A percentile compares a stretch with the other conserved stretches of the same genome.
Evolutionary conservation across 2,113 vertebrate genomes (phyloP).

Genomic region (Orcinus orca): DNA sequence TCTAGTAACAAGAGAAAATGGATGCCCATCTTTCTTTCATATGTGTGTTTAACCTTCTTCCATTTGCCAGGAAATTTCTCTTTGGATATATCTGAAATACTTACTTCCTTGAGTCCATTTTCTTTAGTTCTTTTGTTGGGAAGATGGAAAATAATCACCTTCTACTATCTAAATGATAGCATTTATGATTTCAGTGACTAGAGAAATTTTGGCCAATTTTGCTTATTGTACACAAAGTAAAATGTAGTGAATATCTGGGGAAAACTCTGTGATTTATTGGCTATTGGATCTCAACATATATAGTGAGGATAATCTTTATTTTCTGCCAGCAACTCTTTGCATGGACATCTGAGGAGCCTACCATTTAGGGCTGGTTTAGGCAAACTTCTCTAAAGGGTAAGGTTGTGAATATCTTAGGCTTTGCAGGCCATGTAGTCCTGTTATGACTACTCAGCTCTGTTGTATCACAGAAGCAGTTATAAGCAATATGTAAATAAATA

Average conservation of each 20-base stretch:
- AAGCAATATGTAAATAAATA: background rate
- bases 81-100: background rate
- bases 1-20: background rate
- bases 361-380: background rate
- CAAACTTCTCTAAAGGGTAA: background rate
- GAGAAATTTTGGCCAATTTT: background rate
- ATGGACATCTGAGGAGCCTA: background rate
- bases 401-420: background rate
- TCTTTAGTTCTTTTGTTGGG: background rate
- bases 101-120: background rate
- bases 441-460: background rate
- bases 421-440: background rate
- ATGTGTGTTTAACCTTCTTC: background rate
- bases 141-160: background rate
- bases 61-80: background rate
- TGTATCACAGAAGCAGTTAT: background rate
- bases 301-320: background rate
- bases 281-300: background rate
- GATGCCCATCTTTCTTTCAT: background rate
- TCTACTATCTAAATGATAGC: background rate
- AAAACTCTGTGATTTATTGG: background rate
- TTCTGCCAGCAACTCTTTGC: background rate
- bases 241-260: background rate
- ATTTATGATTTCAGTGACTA: background rate
- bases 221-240: background rate